Evolutionary conservation across 2,113 vertebrate species (phyloP).

Genomic region (Amazona guildingii): DNA sequence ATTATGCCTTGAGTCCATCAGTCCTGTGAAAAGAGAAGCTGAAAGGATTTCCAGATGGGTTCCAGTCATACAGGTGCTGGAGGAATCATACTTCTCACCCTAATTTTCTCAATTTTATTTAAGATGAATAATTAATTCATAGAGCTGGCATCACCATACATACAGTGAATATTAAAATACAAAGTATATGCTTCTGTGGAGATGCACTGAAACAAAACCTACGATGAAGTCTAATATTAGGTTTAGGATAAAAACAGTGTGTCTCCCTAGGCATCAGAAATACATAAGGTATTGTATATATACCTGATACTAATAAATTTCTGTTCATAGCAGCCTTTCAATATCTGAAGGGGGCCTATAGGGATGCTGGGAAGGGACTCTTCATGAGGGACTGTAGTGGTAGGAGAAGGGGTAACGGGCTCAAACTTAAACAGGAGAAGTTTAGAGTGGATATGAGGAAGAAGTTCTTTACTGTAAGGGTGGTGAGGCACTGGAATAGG

Average conservation of each 20-base stretch:
- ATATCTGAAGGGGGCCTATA: too few relatives aligned
- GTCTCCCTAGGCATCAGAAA: neutral
- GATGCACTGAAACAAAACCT: neutral
- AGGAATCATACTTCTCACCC: neutral
- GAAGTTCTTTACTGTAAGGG: too few relatives aligned
- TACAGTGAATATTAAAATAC: neutral
- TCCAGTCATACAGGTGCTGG: neutral
- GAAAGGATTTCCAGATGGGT: neutral
- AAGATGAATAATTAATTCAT: neutral
- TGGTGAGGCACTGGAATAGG: too few relatives aligned
- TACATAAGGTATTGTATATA: neutral
- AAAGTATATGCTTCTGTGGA: neutral
- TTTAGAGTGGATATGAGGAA: too few relatives aligned
- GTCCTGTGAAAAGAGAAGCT: neutral
- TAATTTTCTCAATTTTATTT: neutral
- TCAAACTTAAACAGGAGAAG: too few relatives aligned
- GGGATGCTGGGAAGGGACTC: too few relatives aligned
- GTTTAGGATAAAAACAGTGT: neutral
- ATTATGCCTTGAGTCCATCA: neutral
- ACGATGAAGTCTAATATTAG: neutral
- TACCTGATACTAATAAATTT: neutral
- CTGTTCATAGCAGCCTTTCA: neutral
- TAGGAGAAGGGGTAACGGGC: too few relatives aligned
- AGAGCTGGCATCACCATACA: neutral
- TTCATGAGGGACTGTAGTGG: too few relatives aligned